Evolutionary conservation across 2,797 vertebrate genomes (phyloP).

Genomic region (Muscicapa striata): DNA sequence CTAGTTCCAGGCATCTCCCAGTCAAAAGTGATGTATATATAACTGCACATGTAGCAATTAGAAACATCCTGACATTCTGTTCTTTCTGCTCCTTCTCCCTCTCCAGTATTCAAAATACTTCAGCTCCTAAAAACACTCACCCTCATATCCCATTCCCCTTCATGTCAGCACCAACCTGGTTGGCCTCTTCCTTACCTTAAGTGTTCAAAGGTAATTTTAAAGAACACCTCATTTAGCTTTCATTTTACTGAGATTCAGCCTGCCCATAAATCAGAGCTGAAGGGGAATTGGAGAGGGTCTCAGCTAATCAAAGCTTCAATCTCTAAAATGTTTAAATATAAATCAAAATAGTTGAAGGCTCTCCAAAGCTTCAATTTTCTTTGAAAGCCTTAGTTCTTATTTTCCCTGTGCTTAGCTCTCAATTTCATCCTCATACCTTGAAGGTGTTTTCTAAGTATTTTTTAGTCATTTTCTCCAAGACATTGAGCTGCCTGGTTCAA

Average conservation of each 20-base stretch:
- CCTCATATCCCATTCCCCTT: constrained; percentile 64
- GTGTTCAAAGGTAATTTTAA: constrained; percentile 76
- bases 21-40: neutral
- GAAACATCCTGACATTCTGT: neutral
- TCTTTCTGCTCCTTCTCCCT: neutral
- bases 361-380: constrained; percentile 77
- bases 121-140: constrained; percentile 11
- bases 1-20: neutral
- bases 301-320: constrained; percentile 79
- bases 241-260: constrained; percentile 70
- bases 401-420: constrained; percentile 62
- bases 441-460: constrained; percentile 73
- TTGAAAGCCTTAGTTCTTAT: constrained; percentile 73
- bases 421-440: constrained; percentile 69
- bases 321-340: constrained; percentile 80
- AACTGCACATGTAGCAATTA: neutral
- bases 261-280: constrained; percentile 75
- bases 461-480: constrained; percentile 64
- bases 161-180: constrained; percentile 59
- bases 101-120: constrained; percentile 4
- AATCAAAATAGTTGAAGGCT: constrained; percentile 78
- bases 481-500: constrained; percentile 42
- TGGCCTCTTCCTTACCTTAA: constrained; percentile 73
- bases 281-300: constrained; percentile 71
- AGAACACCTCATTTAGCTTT: constrained; percentile 78